phyloP scores from a whole-genome alignment of 2,888 invertebrate genomes.

The Plutella xylostella region DNA sequence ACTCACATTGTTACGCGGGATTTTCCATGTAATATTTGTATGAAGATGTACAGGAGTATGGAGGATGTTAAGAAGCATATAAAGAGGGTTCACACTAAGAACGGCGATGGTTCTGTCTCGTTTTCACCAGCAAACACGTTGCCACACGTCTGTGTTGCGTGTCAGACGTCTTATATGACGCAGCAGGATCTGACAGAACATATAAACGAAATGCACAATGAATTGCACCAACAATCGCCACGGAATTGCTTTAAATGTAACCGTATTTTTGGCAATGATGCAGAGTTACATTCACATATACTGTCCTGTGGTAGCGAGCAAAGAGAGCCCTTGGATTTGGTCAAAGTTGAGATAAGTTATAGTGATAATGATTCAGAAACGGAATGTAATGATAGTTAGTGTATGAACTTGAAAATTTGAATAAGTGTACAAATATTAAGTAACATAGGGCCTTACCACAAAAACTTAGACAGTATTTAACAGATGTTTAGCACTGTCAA shows the following conservation, averaged over 20 bases:
- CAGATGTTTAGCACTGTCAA: too few species aligned
- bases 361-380: too few species aligned
- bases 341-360: slow-evolving; percentile 7
- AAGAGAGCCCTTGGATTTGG: not conserved
- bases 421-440: too few species aligned
- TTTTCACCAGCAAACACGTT: not conserved
- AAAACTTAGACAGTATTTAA: too few species aligned
- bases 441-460: too few species aligned
- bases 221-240: not conserved
- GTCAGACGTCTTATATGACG: not conserved
- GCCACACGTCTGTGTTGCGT: not conserved
- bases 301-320: slow-evolving; percentile 8
- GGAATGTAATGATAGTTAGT: too few species aligned
- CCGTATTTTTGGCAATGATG: slow-evolving; percentile 2
- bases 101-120: not conserved
- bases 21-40: slow-evolving; percentile 25
- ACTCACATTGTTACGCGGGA: slow-evolving; percentile 21
- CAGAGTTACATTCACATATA: slow-evolving; percentile 10
- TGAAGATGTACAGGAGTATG: slow-evolving; percentile 24
- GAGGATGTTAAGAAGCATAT: slow-evolving; percentile 28
- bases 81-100: slow-evolving; percentile 24
- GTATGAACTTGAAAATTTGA: too few species aligned
- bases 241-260: slow-evolving; percentile 11
- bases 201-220: not conserved
- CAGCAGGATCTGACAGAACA: not conserved